These are phyloP conservation scores for Phyllotreta cruciferae DNA, from an alignment of 2,888 invertebrate genomes.

Conservation along the genomic window DNA sequence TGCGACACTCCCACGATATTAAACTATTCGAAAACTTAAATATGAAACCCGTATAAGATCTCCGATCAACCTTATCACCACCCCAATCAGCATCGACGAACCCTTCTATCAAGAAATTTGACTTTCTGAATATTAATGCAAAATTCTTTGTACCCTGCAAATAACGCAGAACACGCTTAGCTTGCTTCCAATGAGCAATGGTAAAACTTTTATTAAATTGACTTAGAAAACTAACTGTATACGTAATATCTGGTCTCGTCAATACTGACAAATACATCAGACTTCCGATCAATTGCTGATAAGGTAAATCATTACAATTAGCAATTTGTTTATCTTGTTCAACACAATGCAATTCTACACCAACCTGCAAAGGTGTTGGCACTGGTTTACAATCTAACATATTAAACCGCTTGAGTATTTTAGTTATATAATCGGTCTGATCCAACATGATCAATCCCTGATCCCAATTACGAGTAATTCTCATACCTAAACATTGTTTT, in stretches of 20 bases:
- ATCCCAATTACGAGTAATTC: constrained; percentile 25
- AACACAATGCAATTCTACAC: constrained; percentile 13
- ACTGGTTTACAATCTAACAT: constrained; percentile 25
- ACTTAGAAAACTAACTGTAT: constrained; percentile 38
- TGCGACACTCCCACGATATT: too few relatives aligned
- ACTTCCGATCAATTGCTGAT: constrained; percentile 40
- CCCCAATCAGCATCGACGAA: constrained; percentile 35
- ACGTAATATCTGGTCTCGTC: constrained; percentile 43
- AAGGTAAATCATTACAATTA: not conserved
- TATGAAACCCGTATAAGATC: constrained; percentile 52
- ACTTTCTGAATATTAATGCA: not conserved
- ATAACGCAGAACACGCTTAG: constrained; percentile 27
- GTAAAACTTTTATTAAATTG: constrained; percentile 35
- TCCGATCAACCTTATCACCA: constrained; percentile 47
- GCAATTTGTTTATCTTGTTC: constrained; percentile 1
- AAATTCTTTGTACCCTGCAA: constrained; percentile 20
- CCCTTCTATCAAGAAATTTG: constrained; percentile 1
- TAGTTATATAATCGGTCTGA: constrained; percentile 36
- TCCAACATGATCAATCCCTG: constrained; percentile 29
- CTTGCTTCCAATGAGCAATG: constrained; percentile 37
- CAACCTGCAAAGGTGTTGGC: constrained; percentile 25
- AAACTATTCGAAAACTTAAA: constrained; percentile 37
- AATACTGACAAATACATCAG: constrained; percentile 32
- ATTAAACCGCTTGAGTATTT: constrained; percentile 26
- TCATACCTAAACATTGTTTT: constrained; percentile 20